Evolutionary conservation across 2,797 vertebrate genomes (phyloP).

Genomic region (Chaunax sp.): DNA sequence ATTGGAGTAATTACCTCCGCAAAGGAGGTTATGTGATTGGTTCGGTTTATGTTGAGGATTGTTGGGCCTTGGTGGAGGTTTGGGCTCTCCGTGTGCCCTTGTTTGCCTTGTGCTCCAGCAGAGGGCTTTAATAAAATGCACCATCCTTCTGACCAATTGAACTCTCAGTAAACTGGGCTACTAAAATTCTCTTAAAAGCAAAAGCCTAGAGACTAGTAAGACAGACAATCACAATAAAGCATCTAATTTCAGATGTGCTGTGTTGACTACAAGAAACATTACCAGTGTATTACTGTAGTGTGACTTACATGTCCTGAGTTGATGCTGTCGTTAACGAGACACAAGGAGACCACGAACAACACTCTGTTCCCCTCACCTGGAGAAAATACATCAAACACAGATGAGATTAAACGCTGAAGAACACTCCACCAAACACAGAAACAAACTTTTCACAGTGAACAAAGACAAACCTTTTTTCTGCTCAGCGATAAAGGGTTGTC

Average conservation of each 20-base stretch:
- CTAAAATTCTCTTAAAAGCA: not conserved
- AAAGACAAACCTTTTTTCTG: constrained; percentile 78
- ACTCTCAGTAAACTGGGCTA: not conserved
- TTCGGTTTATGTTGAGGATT: too few relatives aligned
- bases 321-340: constrained; percentile 54
- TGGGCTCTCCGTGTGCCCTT: too few relatives aligned
- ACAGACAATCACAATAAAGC: not conserved
- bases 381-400: constrained; percentile 9
- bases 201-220: not conserved
- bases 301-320: constrained; percentile 78
- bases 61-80: too few relatives aligned
- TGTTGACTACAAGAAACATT: not conserved
- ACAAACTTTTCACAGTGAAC: too few relatives aligned
- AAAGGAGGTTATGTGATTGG: too few relatives aligned
- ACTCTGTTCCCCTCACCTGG: constrained; percentile 76
- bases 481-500: constrained; percentile 69
- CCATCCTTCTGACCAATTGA: not conserved
- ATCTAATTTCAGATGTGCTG: not conserved
- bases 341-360: constrained; percentile 69
- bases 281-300: not conserved
- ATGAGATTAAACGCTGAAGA: not conserved
- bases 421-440: not conserved
- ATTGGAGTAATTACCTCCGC: too few relatives aligned
- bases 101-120: constrained; percentile 7
- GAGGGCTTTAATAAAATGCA: not conserved